phyloP scores from a whole-genome alignment of 2,888 invertebrate species.

The Hydrotaea diabolus region DNA sequence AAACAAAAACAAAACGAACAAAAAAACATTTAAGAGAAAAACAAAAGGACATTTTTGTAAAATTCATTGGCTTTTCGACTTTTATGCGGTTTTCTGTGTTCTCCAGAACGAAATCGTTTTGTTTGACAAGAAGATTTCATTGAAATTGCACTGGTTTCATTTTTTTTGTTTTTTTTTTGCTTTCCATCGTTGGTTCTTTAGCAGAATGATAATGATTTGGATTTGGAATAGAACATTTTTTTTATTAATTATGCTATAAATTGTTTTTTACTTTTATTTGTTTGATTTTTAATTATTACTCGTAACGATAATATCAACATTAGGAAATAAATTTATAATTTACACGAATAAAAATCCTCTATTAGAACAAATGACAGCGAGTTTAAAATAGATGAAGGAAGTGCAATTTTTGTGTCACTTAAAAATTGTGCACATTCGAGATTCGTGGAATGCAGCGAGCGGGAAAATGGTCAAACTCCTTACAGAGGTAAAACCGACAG shows the following conservation, averaged over 20 bases:
- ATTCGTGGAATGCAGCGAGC: conserved; percentile 40
- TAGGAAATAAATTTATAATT: neutral
- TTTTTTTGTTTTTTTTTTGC: neutral
- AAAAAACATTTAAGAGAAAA: neutral
- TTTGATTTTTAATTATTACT: neutral
- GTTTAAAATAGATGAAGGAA: conserved; percentile 37
- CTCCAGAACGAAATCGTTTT: conserved; percentile 17
- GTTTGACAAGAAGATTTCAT: conserved; percentile 54
- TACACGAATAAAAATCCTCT: neutral
- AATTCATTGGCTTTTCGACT: conserved; percentile 24
- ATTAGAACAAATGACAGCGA: conserved; percentile 33
- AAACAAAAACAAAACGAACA: neutral
- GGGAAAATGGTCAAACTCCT: neutral
- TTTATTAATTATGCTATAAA: conserved; percentile 22
- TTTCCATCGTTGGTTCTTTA: neutral
- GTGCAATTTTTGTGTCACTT: neutral
- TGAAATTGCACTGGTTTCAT: conserved; percentile 60
- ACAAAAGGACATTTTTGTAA: neutral
- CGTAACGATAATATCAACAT: conserved; percentile 43
- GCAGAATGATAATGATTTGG: neutral
- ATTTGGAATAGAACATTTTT: conserved; percentile 15
- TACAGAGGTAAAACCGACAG: neutral
- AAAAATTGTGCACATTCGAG: conserved; percentile 54
- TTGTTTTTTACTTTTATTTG: neutral
- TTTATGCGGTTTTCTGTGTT: conserved; percentile 10